Evolutionary conservation across 2,888 invertebrate genomes (phyloP), one percentile per base, ranked within the genome.

Genomic region (Lasiommata megera): DNA sequence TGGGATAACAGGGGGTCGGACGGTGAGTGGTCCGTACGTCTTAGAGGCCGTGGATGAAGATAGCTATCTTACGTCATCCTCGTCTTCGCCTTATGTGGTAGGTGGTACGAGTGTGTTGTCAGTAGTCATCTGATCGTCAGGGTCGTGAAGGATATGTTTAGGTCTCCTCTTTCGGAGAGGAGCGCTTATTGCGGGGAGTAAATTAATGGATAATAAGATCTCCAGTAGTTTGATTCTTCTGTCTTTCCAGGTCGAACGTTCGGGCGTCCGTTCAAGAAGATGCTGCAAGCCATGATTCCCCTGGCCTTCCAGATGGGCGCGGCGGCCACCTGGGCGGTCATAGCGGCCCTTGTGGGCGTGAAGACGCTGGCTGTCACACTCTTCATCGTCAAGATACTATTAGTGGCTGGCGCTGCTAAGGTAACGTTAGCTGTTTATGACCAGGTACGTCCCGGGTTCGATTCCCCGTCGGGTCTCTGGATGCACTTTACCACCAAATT

Each of bases 291-390:
- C 0, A 65, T 91, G 1, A 71, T 91, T 0, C 91, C 91, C 0
- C 70, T 91, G n/a, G 76, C 78, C 8, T 88, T 91, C 76, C 87
- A 88, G 56, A 69, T 89, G n/a, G 91, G 91, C 0, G 83, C 86
- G 0, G 85, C 88, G 0, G 84, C 90, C 48, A 88, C 91, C 0
- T 89, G 90, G 86, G 88, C 90, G 0, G 82, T 90, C 48, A 78
- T 91, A 1, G 89, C 88, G 0, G 89, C 90, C 0, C 66, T 91
- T 1, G 81, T 91, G 0, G 88, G 89, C 0, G 68, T 89, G 63
- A 91, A 91, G 75, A 90, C 89, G 0, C 66, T 91, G 1, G 65
- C 76, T 0, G 81, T 91, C 1, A 68, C 88, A 0, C 67, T 88
- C 34, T 53, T 84, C 0, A 89, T 91, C 18, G 64, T 91, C 9